Evolutionary conservation across 2,888 invertebrate species (phyloP).

Genomic region (Xestia rhomboidea): DNA sequence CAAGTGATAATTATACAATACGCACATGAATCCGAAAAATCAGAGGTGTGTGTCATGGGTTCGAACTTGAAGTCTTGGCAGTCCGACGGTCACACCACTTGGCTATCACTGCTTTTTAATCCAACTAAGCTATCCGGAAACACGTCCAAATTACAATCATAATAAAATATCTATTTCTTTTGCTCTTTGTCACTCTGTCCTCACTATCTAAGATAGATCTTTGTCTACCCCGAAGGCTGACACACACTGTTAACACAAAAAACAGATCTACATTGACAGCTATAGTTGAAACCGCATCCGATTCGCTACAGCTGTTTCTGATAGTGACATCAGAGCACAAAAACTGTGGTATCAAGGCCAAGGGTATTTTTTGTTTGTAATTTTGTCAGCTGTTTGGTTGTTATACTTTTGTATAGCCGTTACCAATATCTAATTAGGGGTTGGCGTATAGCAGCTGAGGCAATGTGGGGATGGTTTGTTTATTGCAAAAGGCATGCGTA

Average conservation of each 20-base stretch:
- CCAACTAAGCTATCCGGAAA: not conserved
- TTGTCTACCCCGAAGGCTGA: constrained; percentile 40
- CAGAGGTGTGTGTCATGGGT: too few relatives aligned
- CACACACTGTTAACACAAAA: constrained; percentile 30
- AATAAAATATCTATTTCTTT: constrained; percentile 17
- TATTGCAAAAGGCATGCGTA: not conserved
- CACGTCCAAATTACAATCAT: not conserved
- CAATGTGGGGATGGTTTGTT: not conserved
- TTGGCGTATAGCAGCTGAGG: not conserved
- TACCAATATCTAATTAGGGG: constrained; percentile 2
- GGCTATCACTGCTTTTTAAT: too few relatives aligned
- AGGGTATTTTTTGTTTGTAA: constrained; percentile 38
- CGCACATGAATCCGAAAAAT: too few relatives aligned
- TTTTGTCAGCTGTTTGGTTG: constrained; percentile 36
- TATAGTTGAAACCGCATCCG: constrained; percentile 40
- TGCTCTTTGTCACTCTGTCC: not conserved
- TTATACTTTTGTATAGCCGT: constrained; percentile 28
- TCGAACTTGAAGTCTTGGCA: too few relatives aligned
- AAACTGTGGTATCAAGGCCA: constrained; percentile 54
- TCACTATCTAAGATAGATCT: not conserved
- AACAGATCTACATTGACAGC: constrained; percentile 44
- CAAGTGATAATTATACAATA: too few relatives aligned
- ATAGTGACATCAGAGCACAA: constrained; percentile 47
- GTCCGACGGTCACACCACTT: too few relatives aligned
- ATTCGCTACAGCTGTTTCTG: constrained; percentile 51